These are phyloP conservation scores for Trypoxylus dichotomus DNA, from an alignment of 1,140 invertebrate species.

Conservation along the genomic window DNA sequence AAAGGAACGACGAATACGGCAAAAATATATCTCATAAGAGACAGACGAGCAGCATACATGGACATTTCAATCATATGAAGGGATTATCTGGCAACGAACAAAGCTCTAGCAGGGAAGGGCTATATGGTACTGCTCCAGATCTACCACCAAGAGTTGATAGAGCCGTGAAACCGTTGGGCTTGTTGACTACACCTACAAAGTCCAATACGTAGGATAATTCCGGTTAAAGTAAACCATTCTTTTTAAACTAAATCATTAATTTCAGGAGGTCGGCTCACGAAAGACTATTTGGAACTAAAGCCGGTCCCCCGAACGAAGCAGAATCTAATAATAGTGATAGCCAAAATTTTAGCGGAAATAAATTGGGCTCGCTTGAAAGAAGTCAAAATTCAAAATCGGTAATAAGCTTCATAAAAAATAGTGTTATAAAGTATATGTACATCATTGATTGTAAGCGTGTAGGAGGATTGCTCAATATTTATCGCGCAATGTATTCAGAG, in stretches of 20 bases:
- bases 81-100: conserved; percentile 45
- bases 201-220: conserved; percentile 36
- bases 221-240: not conserved
- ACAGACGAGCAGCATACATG: conserved; percentile 49
- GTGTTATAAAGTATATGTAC: no score
- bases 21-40: conserved; percentile 45
- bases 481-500: no score
- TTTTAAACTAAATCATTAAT: not conserved
- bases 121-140: conserved; percentile 65
- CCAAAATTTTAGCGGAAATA: conserved; percentile 41
- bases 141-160: conserved; percentile 82
- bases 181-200: conserved; percentile 47
- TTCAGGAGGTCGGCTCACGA: conserved; percentile 59
- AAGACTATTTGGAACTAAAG: conserved; percentile 61
- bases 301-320: conserved; percentile 38
- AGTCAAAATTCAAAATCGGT: conserved; percentile 62
- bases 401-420: conserved; percentile 36
- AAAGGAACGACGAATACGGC: conserved; percentile 41
- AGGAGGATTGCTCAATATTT: no score
- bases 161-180: conserved; percentile 67
- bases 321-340: conserved; percentile 39
- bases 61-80: conserved; percentile 45
- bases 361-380: conserved; percentile 58
- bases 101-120: conserved; percentile 45
- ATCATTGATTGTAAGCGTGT: not conserved